Base-by-base conservation (phyloP, 2,888 invertebrate genomes). In the Coenonympha glycerion region DNA sequence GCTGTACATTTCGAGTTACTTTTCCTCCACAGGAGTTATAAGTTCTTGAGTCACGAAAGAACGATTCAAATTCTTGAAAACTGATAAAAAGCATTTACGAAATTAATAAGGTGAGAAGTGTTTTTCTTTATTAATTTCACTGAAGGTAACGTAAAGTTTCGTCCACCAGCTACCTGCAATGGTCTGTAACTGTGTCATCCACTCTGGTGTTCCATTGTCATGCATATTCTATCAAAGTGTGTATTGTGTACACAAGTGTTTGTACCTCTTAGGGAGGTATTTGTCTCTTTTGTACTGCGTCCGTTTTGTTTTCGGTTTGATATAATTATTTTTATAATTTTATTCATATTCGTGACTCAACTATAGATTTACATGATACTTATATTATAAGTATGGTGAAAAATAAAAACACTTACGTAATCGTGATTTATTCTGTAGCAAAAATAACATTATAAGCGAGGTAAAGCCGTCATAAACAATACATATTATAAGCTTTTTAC, bases 161-260 rank as follows among this genome's bases (percentile, higher is more conserved):
- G 58, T 60, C 51, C 54, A 51, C 26, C 53, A 64, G 52, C 70
- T 67, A 74, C 74, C 76, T 76, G 77, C 63, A 55, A 58, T 59
- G 49, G 59, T 54, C 61, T 55, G 64, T 68, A 73, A 85, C 86
- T 86, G 86, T 82, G 76, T 79, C 80, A 75, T 72, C 73, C 68
- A 76, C 68, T 68, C 66, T 71, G 76, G 67, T 67, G 68, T 57
- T 47, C 82, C 70, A 74, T 87, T 87, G 86, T 87, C 68, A 87
- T 86, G 86, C 70, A 86, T 84, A 87, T 86, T 76, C 73, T 79
- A 86, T 86, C 80, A 85, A 82, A 83, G 69, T 70, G 63, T 58
- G 69, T 72, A 65, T 71, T 79, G 79, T 87, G 79, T 81, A 79
- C 82, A 82, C 87, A 87, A 85, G 86, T 87, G 85, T 54, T n/a